Conservation (phyloP, 2,888 invertebrate species). For the Sceliomorpha sp. region DNA sequence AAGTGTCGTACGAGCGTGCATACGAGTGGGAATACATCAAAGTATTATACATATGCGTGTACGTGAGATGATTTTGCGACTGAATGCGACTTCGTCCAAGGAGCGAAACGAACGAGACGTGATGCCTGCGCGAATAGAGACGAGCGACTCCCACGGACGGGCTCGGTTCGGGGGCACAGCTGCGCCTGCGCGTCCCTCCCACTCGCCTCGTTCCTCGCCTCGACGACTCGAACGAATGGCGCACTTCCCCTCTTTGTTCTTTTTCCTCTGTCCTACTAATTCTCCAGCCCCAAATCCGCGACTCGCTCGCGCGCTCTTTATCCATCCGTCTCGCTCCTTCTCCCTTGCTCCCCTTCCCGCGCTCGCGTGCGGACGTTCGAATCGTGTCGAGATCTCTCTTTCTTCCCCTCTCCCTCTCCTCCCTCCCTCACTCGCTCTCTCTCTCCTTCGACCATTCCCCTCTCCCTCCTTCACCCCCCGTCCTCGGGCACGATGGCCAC, state of each 20-base stretch:
- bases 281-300: conserved; percentile 18
- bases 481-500: conserved; percentile 47
- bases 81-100: conserved; percentile 7
- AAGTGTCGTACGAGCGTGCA: too few species aligned
- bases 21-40: too few species aligned
- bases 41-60: too few species aligned
- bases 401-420: conserved; percentile 38
- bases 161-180: conserved; percentile 13
- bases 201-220: too few species aligned
- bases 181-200: conserved; percentile 14
- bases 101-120: conserved; percentile 61
- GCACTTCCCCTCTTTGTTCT: too few species aligned
- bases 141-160: conserved; percentile 75
- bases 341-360: conserved; percentile 22
- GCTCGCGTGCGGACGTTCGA: conserved; percentile 34
- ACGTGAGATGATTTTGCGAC: conserved; percentile 4
- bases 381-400: too few species aligned
- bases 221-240: too few species aligned
- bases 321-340: conserved; percentile 8
- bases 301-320: conserved; percentile 10
- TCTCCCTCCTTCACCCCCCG: conserved; percentile 42
- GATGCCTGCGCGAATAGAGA: conserved; percentile 77
- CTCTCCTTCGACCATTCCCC: conserved; percentile 10
- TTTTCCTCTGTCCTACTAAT: too few species aligned
- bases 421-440: conserved; percentile 45